These are phyloP conservation scores for Grammomys surdaster DNA, from an alignment of 2,113 vertebrate species.

Conservation along the genomic window DNA sequence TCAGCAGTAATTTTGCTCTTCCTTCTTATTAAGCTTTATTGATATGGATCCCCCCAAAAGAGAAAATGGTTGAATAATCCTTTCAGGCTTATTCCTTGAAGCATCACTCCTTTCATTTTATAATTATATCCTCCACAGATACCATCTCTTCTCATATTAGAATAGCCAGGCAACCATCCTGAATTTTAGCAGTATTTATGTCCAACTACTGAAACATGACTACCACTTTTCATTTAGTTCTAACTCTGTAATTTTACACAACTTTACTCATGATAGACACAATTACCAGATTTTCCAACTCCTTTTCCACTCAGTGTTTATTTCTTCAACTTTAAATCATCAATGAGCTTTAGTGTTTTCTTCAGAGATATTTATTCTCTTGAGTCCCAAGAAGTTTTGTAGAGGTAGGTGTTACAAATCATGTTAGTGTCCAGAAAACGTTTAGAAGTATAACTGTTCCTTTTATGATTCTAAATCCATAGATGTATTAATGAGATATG, in stretches of 20 bases:
- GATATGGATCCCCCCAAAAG: conserved; percentile 74
- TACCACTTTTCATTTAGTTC: conserved; percentile 49
- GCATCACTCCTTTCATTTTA: neutral
- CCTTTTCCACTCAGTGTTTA: conserved; percentile 50
- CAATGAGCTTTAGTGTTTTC: conserved; percentile 16
- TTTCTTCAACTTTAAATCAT: conserved; percentile 30
- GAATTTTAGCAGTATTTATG: conserved; percentile 32
- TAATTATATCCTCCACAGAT: neutral
- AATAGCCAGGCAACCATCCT: neutral
- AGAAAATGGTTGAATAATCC: conserved; percentile 54
- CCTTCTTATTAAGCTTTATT: conserved; percentile 83
- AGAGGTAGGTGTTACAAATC: rapidly evolving
- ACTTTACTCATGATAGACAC: conserved; percentile 59
- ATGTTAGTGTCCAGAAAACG: neutral
- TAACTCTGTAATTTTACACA: conserved; percentile 60
- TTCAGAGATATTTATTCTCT: neutral
- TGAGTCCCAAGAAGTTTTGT: neutral
- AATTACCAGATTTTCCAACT: conserved; percentile 45
- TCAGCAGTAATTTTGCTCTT: conserved; percentile 80
- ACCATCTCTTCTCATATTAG: neutral
- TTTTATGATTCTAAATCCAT: neutral
- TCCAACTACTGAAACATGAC: conserved; percentile 54
- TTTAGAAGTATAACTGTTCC: neutral
- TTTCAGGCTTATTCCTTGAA: conserved; percentile 31
- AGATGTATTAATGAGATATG: neutral